Base-by-base conservation (phyloP, 2,888 invertebrate species). In the Ectemnius lituratus region DNA sequence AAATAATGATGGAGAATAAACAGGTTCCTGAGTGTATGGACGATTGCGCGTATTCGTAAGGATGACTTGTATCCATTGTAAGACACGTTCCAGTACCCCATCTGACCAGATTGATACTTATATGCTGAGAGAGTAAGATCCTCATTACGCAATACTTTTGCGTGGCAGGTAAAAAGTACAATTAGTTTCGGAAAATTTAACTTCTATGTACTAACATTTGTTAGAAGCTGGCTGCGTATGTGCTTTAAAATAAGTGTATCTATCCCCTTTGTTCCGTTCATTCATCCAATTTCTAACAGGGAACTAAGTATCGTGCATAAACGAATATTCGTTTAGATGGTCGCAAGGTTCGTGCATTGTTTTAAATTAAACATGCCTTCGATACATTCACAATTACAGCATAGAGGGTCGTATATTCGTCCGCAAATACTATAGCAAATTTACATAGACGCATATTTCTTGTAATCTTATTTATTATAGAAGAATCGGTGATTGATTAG, bases 391-490 rank as follows among this genome's bases (percentile, higher is more conserved):
- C 75, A 79, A 81, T 81, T 75, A 76, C 79, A 67, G 67, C 83
- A 80, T 75, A 73, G 76, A 71, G 75, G 75, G 66, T 79, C 82
- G 78, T 79, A 72, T 81, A 84, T 69, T 83, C 83, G 80, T 78
- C 74, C 79, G 76, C 74, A 76, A 67, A 74, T 78, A 76, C 59
- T 80, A 79, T 84, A 84, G 82, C 69, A 61, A 80, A 79, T 82
- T 84, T 70, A 74, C 77, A 82, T 80, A 84, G 76, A 69, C 64
- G 67, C 78, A 75, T 84, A 79, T 75, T 67, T 73, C 78, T 76
- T 79, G 82, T 84, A 84, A 83, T 71, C 78, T 84, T 84, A 84
- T 84, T 84, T 84, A 84, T 84, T 84, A 81, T 84, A 84, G 84
- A 75, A 71, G 73, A 81, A 79, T 83, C 79, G 84, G 78, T 84